These are phyloP conservation scores for Rhabdomys dilectus DNA, from an alignment of 2,113 vertebrate species.

Conservation along the genomic window DNA sequence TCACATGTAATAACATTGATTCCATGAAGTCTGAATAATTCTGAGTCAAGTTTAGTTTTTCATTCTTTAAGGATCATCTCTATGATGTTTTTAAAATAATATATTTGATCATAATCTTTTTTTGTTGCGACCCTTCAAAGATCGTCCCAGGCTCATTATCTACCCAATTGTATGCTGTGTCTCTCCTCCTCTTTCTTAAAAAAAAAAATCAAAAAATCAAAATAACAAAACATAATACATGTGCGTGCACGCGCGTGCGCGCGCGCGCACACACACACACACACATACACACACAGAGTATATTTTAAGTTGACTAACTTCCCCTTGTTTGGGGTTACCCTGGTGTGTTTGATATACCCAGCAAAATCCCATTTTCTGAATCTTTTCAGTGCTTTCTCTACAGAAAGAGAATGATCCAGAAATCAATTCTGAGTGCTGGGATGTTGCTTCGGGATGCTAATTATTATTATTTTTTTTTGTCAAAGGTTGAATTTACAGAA, in stretches of 20 bases:
- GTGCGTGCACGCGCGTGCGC: neutral
- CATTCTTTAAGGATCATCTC: neutral
- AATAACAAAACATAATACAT: neutral
- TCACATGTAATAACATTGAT: neutral
- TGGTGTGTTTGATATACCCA: neutral
- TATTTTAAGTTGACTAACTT: neutral
- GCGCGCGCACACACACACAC: neutral
- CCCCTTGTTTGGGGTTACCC: no score
- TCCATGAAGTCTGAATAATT: neutral
- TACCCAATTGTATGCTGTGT: neutral
- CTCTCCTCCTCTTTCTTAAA: neutral
- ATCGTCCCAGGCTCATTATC: neutral
- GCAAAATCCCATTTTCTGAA: neutral
- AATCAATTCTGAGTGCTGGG: neutral
- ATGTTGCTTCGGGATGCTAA: neutral
- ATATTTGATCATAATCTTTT: neutral
- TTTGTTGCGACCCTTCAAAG: no score
- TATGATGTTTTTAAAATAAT: neutral
- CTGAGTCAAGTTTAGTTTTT: neutral
- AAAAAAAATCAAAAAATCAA: neutral
- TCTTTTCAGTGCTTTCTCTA: neutral
- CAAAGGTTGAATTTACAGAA: neutral
- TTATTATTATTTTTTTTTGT: neutral
- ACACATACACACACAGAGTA: neutral
- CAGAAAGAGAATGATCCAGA: neutral